Evolutionary conservation across 1,140 invertebrate genomes (phyloP).

Genomic region (Ceratosolen solmsi): DNA sequence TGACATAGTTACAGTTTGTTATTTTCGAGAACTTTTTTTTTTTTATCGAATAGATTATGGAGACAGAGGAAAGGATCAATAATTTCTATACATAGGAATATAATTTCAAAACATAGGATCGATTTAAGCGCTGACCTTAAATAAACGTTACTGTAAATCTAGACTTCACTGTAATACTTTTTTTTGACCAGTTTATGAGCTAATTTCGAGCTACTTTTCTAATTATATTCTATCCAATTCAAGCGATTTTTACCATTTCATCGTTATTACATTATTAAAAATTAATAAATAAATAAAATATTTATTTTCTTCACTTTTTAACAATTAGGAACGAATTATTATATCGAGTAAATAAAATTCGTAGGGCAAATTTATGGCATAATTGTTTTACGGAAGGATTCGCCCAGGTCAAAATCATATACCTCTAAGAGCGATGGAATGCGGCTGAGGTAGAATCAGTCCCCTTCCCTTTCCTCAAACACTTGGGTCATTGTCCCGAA

Average conservation of each 20-base stretch:
- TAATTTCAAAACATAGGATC: conserved; percentile 45
- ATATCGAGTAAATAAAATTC: too few species aligned
- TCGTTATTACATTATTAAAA: too few species aligned
- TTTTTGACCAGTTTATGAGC: neutral
- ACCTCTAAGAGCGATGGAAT: conserved; percentile 58
- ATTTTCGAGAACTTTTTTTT: too few species aligned
- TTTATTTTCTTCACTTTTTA: too few species aligned
- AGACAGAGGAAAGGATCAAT: conserved; percentile 34
- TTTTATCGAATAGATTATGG: too few species aligned
- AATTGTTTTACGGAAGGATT: conserved; percentile 52
- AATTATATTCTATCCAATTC: too few species aligned
- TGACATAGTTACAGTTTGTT: neutral
- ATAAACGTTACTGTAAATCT: conserved; percentile 31
- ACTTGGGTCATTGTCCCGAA: conserved; percentile 54
- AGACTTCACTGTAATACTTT: conserved; percentile 4
- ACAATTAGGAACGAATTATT: too few species aligned
- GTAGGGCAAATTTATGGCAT: neutral
- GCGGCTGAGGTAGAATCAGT: conserved; percentile 58
- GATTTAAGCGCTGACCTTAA: conserved; percentile 41
- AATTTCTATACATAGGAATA: conserved; percentile 43
- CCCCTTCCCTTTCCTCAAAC: conserved; percentile 50
- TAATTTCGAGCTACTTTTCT: too few species aligned
- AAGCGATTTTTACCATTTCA: too few species aligned
- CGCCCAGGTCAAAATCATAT: conserved; percentile 70
- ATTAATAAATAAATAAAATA: too few species aligned